Percentiles rank a stretch among this genome's conserved stretches.
phyloP scores from a whole-genome alignment of 1,140 invertebrate genomes.

The Lucilia sericata region DNA sequence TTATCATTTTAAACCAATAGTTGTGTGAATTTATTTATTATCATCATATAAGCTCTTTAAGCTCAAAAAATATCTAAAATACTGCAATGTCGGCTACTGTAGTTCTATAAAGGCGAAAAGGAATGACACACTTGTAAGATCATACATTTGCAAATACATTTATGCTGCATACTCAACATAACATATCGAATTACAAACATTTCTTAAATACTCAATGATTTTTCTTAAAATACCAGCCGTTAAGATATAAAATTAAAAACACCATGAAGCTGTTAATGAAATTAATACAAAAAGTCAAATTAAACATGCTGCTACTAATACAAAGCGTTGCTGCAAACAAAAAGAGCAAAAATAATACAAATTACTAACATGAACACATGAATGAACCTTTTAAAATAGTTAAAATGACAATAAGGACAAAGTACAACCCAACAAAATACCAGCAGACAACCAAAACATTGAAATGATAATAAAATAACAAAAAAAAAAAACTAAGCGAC shows the following conservation, averaged over 20 bases:
- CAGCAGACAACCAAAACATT: constrained; percentile 37
- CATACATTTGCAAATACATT: not conserved
- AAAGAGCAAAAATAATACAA: constrained; percentile 27
- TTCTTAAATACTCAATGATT: constrained; percentile 8
- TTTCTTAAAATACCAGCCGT: not conserved
- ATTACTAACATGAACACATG: constrained; percentile 43
- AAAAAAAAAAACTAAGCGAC: not conserved
- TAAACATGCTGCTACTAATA: constrained; percentile 15
- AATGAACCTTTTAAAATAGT: constrained; percentile 44
- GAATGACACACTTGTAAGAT: not conserved
- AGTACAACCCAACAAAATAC: constrained; percentile 30
- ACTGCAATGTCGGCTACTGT: too few species aligned
- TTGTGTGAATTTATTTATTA: too few species aligned
- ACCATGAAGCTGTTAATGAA: constrained; percentile 43
- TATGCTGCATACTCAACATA: constrained; percentile 3
- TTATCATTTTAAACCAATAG: too few species aligned
- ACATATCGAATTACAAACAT: constrained; percentile 12
- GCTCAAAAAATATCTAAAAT: too few species aligned
- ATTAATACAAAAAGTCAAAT: constrained; percentile 38
- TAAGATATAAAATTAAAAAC: constrained; percentile 26
- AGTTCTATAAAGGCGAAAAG: too few species aligned
- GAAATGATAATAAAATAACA: not conserved
- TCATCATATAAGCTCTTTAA: too few species aligned
- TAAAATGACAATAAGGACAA: constrained; percentile 36
- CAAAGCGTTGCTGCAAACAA: constrained; percentile 6